Base-by-base conservation (phyloP, 2,113 vertebrate species). In the Anarrhichthys ocellatus region DNA sequence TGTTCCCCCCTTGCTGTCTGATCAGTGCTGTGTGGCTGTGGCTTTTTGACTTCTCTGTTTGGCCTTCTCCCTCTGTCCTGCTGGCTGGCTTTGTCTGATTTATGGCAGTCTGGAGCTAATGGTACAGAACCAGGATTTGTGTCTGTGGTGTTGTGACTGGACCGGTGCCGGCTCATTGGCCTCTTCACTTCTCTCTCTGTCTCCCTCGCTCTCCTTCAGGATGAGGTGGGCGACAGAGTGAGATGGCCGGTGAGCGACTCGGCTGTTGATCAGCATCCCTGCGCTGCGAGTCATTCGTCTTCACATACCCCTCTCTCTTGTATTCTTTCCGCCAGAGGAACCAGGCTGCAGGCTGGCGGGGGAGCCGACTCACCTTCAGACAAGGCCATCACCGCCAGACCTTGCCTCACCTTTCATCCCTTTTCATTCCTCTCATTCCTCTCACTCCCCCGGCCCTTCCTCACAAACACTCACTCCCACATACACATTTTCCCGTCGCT, bases 291-390 rank as follows among this genome's bases (percentile, higher is more conserved):
- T 88, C 90, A 90, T 93, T 83, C 58, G 75, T 93, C 92, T 92
- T 90, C 90, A 80, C 56, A 29, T 29, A 15, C 74, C 76, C 5
- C 24, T 6, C 24, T 15, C 34, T 50, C 54, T 46, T 32, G 36
- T 44, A 17, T 32, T 20, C 66, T 90, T 84, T 77, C 83, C 32
- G 69, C 91, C 91, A 89, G 91, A 94, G 81, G 58, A 80, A 54
- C 78, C 83, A 20, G 76, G 84, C 83, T 84, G 87, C 76, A 62
- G 59, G 48, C 76, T 68, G 86, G 84, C 79, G 5, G 84, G 78
- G 82, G 87, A 88, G 87, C 84, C 63, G 82, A 61, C 91, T 94
- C 92, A 92, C 94, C 94, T 95, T 92, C 92, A 94, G 91, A 94
- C 92, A 88, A 94, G 93, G 94, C 93, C 88, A 67, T 48, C 70